Conservation (phyloP, 2,113 vertebrate species). For the Odocoileus virginianus region DNA sequence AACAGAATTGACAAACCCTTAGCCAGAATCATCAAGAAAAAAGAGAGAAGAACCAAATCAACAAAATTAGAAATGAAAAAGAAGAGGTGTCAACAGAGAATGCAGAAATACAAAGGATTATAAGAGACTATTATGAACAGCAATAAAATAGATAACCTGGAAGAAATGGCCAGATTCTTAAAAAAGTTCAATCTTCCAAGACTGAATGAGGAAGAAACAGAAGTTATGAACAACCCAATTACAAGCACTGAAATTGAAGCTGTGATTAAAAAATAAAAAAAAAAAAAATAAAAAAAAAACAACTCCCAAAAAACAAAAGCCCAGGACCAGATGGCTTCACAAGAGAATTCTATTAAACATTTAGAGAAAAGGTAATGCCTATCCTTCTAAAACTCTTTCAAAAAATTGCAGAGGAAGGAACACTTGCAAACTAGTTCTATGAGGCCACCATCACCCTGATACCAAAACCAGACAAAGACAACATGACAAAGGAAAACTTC, state of each 20-base stretch:
- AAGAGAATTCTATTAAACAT: neutral
- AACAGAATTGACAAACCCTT: neutral
- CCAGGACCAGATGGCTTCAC: neutral
- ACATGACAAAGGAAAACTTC: neutral
- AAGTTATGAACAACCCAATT: neutral
- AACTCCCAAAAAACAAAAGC: neutral
- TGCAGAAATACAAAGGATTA: neutral
- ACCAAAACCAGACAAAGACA: neutral
- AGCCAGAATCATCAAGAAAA: neutral
- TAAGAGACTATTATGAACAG: neutral
- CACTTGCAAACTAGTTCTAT: neutral
- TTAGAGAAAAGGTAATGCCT: neutral
- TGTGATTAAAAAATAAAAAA: no score
- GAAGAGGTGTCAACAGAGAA: neutral
- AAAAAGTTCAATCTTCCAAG: neutral
- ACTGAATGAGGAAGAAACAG: neutral
- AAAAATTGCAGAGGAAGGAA: neutral
- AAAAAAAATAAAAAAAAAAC: neutral
- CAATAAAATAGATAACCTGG: neutral
- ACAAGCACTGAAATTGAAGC: neutral
- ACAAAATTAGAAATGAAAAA: neutral
- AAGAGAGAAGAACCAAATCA: neutral
- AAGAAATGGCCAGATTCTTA: neutral
- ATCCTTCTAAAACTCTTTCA: neutral
- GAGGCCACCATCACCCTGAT: neutral